Percentiles rank a stretch among this genome's conserved stretches.
These are phyloP conservation scores for Callyntrura guangdongensis DNA, from an alignment of 2,888 invertebrate genomes.

Conservation along the genomic window DNA sequence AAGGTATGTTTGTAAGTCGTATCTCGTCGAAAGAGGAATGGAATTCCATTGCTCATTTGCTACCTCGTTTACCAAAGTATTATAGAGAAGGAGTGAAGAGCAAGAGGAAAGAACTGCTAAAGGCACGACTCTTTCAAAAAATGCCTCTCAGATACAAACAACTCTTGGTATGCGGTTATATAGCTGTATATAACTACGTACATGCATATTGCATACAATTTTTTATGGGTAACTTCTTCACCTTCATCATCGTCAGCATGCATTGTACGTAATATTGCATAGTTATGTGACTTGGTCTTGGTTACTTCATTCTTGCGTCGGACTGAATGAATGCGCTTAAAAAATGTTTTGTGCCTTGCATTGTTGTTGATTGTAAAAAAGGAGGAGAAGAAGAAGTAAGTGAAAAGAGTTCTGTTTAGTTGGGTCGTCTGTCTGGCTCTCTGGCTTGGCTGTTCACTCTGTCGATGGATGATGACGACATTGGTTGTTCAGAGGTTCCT, in stretches of 20 bases:
- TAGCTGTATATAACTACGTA: conserved; percentile 42
- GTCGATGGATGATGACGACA: conserved; percentile 4
- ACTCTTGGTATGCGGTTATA: conserved; percentile 50
- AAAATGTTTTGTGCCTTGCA: conserved; percentile 48
- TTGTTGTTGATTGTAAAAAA: conserved; percentile 46
- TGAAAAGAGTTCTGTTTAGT: conserved; percentile 63
- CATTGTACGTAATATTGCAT: not conserved
- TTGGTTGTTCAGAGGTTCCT: too few relatives aligned
- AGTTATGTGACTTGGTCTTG: conserved; percentile 1
- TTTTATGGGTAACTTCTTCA: conserved; percentile 46
- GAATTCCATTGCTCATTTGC: conserved; percentile 77
- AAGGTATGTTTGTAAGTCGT: not conserved
- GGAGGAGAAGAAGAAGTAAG: not conserved
- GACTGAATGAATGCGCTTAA: conserved; percentile 31
- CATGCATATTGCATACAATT: conserved; percentile 22
- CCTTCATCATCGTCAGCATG: conserved; percentile 8
- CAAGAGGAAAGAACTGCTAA: conserved; percentile 50
- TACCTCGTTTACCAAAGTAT: conserved; percentile 54
- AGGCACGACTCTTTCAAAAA: conserved; percentile 68
- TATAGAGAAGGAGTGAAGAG: too few relatives aligned
- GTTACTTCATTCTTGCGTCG: conserved; percentile 37
- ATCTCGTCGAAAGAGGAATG: conserved; percentile 54
- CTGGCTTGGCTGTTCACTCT: not conserved
- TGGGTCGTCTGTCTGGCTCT: conserved; percentile 48
- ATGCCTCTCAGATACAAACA: conserved; percentile 69